These are phyloP conservation scores for Dysidea cf. avara DNA, from an alignment of 37 sponge, comb jelly and placozoan genomes.

Conservation along the genomic window DNA sequence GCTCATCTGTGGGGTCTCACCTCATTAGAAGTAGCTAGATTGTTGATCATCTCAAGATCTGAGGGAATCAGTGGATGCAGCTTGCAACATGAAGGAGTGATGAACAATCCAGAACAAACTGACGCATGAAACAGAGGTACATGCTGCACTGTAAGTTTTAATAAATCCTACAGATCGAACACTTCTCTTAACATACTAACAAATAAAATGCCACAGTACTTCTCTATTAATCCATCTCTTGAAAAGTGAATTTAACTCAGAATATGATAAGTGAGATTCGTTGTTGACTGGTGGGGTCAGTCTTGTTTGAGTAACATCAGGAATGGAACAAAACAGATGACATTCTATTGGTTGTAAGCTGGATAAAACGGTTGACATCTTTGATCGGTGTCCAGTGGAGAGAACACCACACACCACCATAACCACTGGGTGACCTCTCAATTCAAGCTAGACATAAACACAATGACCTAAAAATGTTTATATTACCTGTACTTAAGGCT, in stretches of 20 bases:
- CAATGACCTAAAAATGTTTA: too few relatives aligned
- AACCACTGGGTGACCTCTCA: too few relatives aligned
- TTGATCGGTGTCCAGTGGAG: conserved; percentile 2
- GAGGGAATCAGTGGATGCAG: conserved; percentile 58
- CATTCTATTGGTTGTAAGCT: conserved; percentile 58
- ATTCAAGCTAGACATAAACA: too few relatives aligned
- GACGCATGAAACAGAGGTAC: conserved; percentile 52
- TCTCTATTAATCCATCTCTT: conserved; percentile 68
- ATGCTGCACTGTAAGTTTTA: conserved; percentile 37
- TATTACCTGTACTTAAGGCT: too few relatives aligned
- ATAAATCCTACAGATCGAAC: conserved; percentile 31
- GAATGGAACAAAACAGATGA: conserved; percentile 43
- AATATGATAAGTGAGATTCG: conserved; percentile 52
- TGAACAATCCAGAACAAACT: conserved; percentile 43
- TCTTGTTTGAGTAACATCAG: conserved; percentile 36
- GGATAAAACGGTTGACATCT: conserved; percentile 32
- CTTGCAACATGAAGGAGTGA: conserved; percentile 37
- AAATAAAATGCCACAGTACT: background rate
- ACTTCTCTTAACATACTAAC: too few relatives aligned
- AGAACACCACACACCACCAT: conserved; percentile 44
- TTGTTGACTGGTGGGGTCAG: conserved; percentile 17
- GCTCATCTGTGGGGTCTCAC: too few relatives aligned
- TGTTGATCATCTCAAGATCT: too few relatives aligned
- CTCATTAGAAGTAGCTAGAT: too few relatives aligned
- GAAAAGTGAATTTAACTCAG: conserved; percentile 56